Percentiles rank a stretch among this genome's conserved stretches.
phyloP scores from a whole-genome alignment of 2,797 vertebrate species.

The Muscicapa striata region DNA sequence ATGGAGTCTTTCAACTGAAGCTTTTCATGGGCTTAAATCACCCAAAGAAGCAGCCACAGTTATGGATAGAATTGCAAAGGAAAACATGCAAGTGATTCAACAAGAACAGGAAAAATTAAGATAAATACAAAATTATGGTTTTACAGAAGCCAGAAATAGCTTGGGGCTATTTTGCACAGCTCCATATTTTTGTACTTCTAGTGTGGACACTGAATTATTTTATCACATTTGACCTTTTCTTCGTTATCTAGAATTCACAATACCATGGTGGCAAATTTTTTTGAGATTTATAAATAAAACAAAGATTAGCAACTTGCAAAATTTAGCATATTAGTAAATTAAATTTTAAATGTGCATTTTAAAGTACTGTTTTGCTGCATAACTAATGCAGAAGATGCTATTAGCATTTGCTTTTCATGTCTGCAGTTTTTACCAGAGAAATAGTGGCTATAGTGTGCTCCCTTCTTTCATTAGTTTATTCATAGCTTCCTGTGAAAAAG shows the following conservation, averaged over 20 bases:
- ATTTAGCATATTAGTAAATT: slow-evolving; percentile 6
- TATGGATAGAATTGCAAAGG: not conserved
- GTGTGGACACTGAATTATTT: not conserved
- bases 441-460: not conserved
- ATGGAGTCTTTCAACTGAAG: not conserved
- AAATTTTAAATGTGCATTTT: slow-evolving; percentile 23
- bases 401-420: not conserved
- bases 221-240: not conserved
- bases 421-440: not conserved
- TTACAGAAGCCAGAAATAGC: not conserved
- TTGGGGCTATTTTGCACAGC: not conserved
- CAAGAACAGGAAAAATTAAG: not conserved
- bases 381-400: slow-evolving; percentile 3
- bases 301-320: not conserved
- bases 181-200: not conserved
- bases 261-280: not conserved
- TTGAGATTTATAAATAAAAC: slow-evolving; percentile 17
- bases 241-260: not conserved
- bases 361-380: not conserved
- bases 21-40: not conserved
- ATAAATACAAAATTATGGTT: not conserved
- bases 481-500: not conserved
- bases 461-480: slow-evolving; percentile 18
- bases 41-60: not conserved
- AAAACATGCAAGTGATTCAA: not conserved